phyloP scores from a whole-genome alignment of 2,888 invertebrate genomes.

The Xestia c-nigrum region DNA sequence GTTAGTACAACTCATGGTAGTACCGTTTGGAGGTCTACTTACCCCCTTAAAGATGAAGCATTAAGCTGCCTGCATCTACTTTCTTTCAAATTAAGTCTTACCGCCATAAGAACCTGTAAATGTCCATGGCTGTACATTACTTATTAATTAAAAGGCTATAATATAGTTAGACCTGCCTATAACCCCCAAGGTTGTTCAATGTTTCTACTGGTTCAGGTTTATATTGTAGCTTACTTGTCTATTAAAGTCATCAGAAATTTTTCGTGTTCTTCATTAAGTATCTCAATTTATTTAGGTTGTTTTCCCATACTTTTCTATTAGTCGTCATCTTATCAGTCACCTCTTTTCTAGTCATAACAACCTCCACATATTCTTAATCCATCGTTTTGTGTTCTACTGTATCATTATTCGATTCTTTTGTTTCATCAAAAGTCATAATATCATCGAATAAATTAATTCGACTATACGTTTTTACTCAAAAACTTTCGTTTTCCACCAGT shows the following conservation, averaged over 20 bases:
- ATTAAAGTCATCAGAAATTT: not conserved
- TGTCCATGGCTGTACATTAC: conserved; percentile 9
- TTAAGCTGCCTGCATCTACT: conserved; percentile 53
- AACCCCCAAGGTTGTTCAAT: not conserved
- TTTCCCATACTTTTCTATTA: not conserved
- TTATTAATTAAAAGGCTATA: conserved; percentile 25
- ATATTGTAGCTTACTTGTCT: conserved; percentile 3
- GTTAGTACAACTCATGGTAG: conserved; percentile 58
- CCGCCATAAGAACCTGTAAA: conserved; percentile 30
- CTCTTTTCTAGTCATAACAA: not conserved
- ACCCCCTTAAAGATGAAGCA: conserved; percentile 50
- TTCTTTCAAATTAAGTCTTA: conserved; percentile 50
- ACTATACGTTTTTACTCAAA: conserved; percentile 33
- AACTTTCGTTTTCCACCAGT: conserved; percentile 62
- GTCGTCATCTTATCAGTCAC: not conserved
- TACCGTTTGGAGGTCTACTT: conserved; percentile 61
- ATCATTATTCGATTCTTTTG: not conserved
- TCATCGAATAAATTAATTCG: conserved; percentile 36
- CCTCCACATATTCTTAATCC: not conserved
- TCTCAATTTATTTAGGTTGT: not conserved
- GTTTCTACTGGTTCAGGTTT: not conserved
- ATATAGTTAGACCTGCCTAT: conserved; percentile 5
- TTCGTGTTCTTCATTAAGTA: not conserved
- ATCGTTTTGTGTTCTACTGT: not conserved
- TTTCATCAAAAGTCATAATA: conserved; percentile 2